These are phyloP conservation scores for Xylota sylvarum DNA, from an alignment of 2,888 invertebrate genomes.

Conservation along the genomic window DNA sequence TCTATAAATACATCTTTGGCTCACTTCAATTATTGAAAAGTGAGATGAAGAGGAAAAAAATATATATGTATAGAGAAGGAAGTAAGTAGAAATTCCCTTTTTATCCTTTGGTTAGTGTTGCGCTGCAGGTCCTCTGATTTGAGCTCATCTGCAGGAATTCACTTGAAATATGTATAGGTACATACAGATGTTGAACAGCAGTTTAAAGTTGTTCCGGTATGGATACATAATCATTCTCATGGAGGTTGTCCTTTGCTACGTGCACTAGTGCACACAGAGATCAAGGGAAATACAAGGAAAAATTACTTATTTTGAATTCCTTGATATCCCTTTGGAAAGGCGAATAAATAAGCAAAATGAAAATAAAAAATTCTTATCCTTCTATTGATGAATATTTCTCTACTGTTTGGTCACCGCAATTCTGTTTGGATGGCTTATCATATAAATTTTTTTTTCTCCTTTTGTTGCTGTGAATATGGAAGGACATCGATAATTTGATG, in stretches of 20 bases:
- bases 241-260: slow-evolving; percentile 9
- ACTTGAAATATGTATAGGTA: background rate
- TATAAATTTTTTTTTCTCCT: background rate
- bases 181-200: slow-evolving; percentile 46
- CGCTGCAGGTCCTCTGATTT: slow-evolving; percentile 10
- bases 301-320: slow-evolving; percentile 2
- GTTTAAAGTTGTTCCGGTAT: slow-evolving; percentile 16
- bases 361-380: background rate
- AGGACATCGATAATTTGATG: slow-evolving; percentile 4
- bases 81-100: slow-evolving; percentile 1
- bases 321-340: background rate
- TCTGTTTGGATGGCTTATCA: slow-evolving; percentile 25
- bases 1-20: slow-evolving; percentile 49
- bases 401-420: background rate
- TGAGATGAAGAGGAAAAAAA: slow-evolving; percentile 10
- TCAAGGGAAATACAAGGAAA: background rate
- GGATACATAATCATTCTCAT: slow-evolving; percentile 15
- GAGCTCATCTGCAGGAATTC: slow-evolving; percentile 8
- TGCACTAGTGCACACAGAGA: background rate
- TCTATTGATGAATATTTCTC: slow-evolving; percentile 12
- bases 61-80: background rate
- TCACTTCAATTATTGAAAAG: slow-evolving; percentile 55
- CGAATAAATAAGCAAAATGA: slow-evolving; percentile 3
- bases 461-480: slow-evolving; percentile 5
- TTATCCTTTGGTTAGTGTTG: background rate